phyloP scores from a whole-genome alignment of 2,797 vertebrate species.

The Xenentodon cancila region DNA sequence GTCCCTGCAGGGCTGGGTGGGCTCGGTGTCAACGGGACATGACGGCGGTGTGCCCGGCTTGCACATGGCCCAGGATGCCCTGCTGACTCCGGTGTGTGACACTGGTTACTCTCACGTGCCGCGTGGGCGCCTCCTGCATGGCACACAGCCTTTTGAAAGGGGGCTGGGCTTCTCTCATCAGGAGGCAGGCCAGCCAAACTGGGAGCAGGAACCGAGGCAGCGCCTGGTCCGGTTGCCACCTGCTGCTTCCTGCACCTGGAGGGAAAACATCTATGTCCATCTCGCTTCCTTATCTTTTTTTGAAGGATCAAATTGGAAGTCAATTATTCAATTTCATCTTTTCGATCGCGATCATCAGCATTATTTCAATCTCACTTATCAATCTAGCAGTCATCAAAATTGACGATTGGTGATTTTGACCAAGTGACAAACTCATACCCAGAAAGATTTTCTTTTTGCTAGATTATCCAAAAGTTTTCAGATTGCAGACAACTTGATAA shows the following conservation, averaged over 20 bases:
- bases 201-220: conserved; percentile 76
- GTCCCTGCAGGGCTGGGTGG: conserved; percentile 75
- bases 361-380: conserved; percentile 23
- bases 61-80: conserved; percentile 79
- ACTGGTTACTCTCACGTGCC: conserved; percentile 80
- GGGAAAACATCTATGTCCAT: conserved; percentile 51
- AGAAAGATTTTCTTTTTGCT: conserved; percentile 48
- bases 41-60: conserved; percentile 72
- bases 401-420: conserved; percentile 41
- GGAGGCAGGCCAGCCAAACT: conserved; percentile 65
- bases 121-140: conserved; percentile 74
- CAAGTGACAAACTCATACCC: conserved; percentile 33
- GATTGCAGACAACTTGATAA: conserved; percentile 8
- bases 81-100: conserved; percentile 81
- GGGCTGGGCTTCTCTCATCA: conserved; percentile 70
- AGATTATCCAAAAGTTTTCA: conserved; percentile 25
- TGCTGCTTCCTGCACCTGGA: conserved; percentile 55
- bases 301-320: conserved; percentile 21
- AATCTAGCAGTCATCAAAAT: conserved; percentile 51
- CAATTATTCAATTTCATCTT: conserved; percentile 35
- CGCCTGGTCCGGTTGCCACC: conserved; percentile 75
- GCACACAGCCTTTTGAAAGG: conserved; percentile 75
- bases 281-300: conserved; percentile 23
- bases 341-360: conserved; percentile 36
- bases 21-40: conserved; percentile 66